These are phyloP conservation scores for Nautilus pompilius DNA, from an alignment of 1,140 invertebrate genomes.

Conservation along the genomic window DNA sequence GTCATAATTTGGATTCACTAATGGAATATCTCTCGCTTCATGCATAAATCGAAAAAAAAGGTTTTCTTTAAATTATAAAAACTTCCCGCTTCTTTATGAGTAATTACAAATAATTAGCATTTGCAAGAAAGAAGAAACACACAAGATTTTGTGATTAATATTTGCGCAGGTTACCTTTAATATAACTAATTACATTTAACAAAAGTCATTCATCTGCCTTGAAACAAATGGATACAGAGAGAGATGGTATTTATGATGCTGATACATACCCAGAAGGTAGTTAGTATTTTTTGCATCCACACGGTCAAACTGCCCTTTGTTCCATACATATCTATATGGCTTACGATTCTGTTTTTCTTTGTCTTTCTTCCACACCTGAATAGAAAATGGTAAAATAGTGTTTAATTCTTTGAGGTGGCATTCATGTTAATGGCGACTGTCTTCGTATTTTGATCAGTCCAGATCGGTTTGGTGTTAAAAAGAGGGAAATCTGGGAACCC, in stretches of 20 bases:
- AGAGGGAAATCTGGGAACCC: not conserved
- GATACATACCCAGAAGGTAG: conserved; percentile 41
- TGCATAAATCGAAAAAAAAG: no score
- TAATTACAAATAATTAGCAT: not conserved
- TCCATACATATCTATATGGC: conserved; percentile 56
- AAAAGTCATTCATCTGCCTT: not conserved
- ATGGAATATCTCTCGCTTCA: no score
- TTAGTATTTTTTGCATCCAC: conserved; percentile 62
- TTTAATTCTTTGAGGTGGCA: not conserved
- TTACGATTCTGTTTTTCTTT: conserved; percentile 27
- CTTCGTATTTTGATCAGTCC: not conserved
- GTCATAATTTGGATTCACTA: not conserved
- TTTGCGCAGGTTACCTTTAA: not conserved
- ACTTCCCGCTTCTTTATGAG: no score
- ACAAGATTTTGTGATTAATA: not conserved
- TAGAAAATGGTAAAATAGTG: conserved; percentile 1
- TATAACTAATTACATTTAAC: not conserved
- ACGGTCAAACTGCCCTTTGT: conserved; percentile 38
- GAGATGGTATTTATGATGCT: not conserved
- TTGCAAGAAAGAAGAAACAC: not conserved
- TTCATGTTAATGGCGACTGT: not conserved
- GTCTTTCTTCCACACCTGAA: conserved; percentile 38
- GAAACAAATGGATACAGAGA: not conserved
- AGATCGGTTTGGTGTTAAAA: no score
- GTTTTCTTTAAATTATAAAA: no score